Evolutionary conservation across 2,888 invertebrate genomes (phyloP), one percentile per base, ranked within the genome.

Genomic region (Muscina levida): DNA sequence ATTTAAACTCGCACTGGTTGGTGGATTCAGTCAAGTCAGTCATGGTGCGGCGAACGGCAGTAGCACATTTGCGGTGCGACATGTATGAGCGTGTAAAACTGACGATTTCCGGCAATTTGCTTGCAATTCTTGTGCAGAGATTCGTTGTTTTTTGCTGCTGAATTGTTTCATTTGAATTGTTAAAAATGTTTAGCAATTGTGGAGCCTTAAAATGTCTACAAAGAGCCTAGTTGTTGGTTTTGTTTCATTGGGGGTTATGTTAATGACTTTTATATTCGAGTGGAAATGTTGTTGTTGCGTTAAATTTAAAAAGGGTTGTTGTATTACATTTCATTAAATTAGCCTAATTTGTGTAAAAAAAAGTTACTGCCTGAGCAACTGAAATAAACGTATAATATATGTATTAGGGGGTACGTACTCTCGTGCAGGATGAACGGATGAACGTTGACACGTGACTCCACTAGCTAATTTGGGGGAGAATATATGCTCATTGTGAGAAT

Each of bases 81-180:
- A 53, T 37, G 22, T 13, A 59, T 67, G 24, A 59, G 24, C 53
- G 37, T 53, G 6, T 31, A 37, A 72, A 72, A 62, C 22, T 68
- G 19, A 4, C 46, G 19, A 68, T 79, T 72, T 75, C 44, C 42
- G 56, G 24, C 59, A 51, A 74, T 74, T 79, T 74, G 19, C 11
- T 51, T 56, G 62, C 56, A 31, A 65, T 19, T 65, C 17, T 46
- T 37, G 62, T 68, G 51, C 42, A 37, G 15, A 44, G 68, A 72
- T 72, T 59, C 66, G 37, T 15, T 11, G 37, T 31, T 57, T 31
- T 26, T 59, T 8, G 2, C n/a, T 31, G n/a, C n/a, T n/a, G n/a
- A n/a, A 46, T 46, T 46, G 46, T 48, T 48, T 48, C 48, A 48
- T 15, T 17, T 46, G 46, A 46, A 46, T 51, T 51, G 51, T 51